A percentile compares a stretch with the other conserved stretches of the same genome.
phyloP scores from a whole-genome alignment of 2,797 vertebrate genomes.

The Champsocephalus esox region DNA sequence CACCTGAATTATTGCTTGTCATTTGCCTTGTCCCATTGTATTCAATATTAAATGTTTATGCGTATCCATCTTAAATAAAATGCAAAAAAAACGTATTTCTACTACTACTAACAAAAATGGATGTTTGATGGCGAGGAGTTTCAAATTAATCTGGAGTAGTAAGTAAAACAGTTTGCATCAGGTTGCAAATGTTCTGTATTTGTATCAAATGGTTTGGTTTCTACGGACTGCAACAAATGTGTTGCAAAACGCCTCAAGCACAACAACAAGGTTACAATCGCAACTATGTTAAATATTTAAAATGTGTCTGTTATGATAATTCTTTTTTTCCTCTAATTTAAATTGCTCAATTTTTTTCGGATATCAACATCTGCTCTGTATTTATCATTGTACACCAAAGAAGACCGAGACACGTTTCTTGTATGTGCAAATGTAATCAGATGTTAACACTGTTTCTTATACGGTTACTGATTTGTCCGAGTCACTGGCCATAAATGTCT shows the following conservation, averaged over 20 bases:
- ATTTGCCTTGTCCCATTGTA: too few species aligned
- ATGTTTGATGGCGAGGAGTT: too few species aligned
- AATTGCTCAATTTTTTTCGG: background rate
- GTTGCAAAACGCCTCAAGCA: background rate
- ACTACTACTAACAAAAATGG: too few species aligned
- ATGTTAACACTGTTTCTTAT: background rate
- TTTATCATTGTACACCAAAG: background rate
- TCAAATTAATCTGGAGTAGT: too few species aligned
- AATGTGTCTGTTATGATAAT: too few species aligned
- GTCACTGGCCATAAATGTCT: conserved; percentile 10
- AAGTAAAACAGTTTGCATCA: background rate
- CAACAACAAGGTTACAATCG: background rate
- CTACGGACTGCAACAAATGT: background rate
- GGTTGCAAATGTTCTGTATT: background rate
- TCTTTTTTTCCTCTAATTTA: background rate
- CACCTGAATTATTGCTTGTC: too few species aligned
- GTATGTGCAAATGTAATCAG: background rate
- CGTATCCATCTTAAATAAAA: too few species aligned
- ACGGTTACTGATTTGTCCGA: background rate
- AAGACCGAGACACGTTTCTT: background rate
- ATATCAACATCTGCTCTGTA: background rate
- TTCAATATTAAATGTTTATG: too few species aligned
- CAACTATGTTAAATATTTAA: background rate
- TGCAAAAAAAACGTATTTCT: too few species aligned
- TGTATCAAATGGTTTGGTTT: background rate